Evolutionary conservation across 1,140 invertebrate genomes (phyloP).

Genomic region (Drosophila baimaii): DNA sequence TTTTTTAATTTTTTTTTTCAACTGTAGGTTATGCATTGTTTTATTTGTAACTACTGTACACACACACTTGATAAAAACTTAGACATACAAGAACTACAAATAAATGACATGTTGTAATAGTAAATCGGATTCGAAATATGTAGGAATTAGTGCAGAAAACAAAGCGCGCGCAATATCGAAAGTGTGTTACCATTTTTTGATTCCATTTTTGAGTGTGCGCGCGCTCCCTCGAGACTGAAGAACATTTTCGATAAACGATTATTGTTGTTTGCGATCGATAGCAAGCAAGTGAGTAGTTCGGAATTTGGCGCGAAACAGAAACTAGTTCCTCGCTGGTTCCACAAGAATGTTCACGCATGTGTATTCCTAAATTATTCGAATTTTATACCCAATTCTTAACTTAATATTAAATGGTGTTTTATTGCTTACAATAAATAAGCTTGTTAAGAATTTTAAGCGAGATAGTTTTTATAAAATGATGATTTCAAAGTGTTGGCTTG

Average conservation of each 20-base stretch:
- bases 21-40: conserved; percentile 12
- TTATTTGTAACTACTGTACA: conserved; percentile 19
- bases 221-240: conserved; percentile 11
- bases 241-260: conserved; percentile 3
- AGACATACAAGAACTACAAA: conserved; percentile 50
- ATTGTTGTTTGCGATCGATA: background rate
- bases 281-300: background rate
- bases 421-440: conserved; percentile 10
- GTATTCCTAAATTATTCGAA: background rate
- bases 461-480: background rate
- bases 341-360: background rate
- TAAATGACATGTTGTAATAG: conserved; percentile 54
- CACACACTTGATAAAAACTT: conserved; percentile 34
- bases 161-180: background rate
- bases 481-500: background rate
- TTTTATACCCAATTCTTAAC: background rate
- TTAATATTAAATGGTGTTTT: conserved; percentile 1
- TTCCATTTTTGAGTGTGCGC: no score
- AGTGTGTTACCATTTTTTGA: background rate
- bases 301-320: background rate
- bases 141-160: background rate
- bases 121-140: conserved; percentile 32
- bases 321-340: background rate
- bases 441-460: conserved; percentile 3
- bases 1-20: conserved; percentile 4